Percentiles rank a stretch among this genome's conserved stretches.
These are phyloP conservation scores for Porites australiensis DNA, from an alignment of 64 coral and sea anemone species.

Conservation along the genomic window DNA sequence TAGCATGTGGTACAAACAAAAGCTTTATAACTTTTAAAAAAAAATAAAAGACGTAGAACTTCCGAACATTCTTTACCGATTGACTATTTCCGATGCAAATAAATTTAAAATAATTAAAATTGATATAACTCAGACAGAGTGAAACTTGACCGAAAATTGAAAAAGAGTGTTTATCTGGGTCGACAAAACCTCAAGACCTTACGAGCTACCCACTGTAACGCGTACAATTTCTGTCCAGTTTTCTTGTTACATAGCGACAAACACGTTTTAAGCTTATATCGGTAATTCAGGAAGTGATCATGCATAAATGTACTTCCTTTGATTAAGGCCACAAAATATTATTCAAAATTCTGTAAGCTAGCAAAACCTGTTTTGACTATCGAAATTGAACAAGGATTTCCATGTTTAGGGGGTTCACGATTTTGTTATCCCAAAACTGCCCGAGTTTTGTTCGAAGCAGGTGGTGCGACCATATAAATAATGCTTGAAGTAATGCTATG, in stretches of 20 bases:
- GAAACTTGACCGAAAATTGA: too few relatives aligned
- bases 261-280: background rate
- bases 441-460: background rate
- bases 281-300: background rate
- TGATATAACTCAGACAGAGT: too few relatives aligned
- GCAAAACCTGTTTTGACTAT: too few relatives aligned
- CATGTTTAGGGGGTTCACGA: background rate
- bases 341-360: background rate
- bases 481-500: background rate
- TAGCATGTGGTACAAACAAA: too few relatives aligned
- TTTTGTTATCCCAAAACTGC: background rate
- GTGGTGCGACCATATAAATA: background rate
- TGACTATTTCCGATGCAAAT: background rate
- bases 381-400: background rate
- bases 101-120: background rate
- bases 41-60: too few relatives aligned
- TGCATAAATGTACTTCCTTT: background rate
- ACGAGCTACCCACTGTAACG: background rate
- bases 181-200: background rate
- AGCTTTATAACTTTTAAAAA: background rate
- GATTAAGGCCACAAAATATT: background rate
- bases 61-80: background rate
- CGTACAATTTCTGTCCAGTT: background rate
- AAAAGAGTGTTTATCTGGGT: too few relatives aligned
- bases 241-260: conserved; percentile 12